Evolutionary conservation across 2,888 invertebrate species (phyloP).

Genomic region (Kuschelorhynchus macadamiae): DNA sequence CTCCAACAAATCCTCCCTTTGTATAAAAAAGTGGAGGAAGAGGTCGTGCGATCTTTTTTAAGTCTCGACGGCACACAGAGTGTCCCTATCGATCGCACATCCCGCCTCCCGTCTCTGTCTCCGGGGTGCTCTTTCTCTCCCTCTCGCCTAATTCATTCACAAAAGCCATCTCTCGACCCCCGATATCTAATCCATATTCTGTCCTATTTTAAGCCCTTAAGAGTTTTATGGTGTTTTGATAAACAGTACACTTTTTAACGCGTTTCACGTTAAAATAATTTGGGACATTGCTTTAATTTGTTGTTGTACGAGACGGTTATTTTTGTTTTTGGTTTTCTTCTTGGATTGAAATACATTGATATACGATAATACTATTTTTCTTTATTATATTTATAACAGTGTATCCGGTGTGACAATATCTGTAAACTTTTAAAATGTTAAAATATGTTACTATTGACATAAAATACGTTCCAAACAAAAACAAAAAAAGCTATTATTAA

Average conservation of each 20-base stretch:
- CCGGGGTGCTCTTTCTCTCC: background rate
- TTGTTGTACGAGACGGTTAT: too few relatives aligned
- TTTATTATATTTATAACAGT: too few relatives aligned
- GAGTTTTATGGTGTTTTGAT: slow-evolving; percentile 21
- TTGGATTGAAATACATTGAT: too few relatives aligned
- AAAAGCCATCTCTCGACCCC: slow-evolving; percentile 19
- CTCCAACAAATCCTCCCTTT: background rate
- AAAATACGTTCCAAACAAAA: too few relatives aligned
- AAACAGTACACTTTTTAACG: slow-evolving; percentile 17
- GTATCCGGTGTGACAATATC: too few relatives aligned
- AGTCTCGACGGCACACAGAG: slow-evolving; percentile 26
- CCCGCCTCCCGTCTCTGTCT: background rate
- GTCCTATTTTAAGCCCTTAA: slow-evolving; percentile 29
- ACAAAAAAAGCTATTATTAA: too few relatives aligned
- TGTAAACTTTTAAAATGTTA: too few relatives aligned
- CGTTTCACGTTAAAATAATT: too few relatives aligned
- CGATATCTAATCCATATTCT: slow-evolving; percentile 35
- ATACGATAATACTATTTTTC: too few relatives aligned
- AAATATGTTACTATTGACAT: too few relatives aligned
- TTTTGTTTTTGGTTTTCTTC: too few relatives aligned
- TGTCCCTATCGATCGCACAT: slow-evolving; percentile 40
- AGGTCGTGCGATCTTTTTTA: slow-evolving; percentile 28
- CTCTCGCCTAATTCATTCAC: slow-evolving; percentile 37
- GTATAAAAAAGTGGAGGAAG: slow-evolving; percentile 7
- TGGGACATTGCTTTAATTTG: too few relatives aligned